These are phyloP conservation scores for Busseola fusca DNA, from an alignment of 2,888 invertebrate species.

Conservation along the genomic window DNA sequence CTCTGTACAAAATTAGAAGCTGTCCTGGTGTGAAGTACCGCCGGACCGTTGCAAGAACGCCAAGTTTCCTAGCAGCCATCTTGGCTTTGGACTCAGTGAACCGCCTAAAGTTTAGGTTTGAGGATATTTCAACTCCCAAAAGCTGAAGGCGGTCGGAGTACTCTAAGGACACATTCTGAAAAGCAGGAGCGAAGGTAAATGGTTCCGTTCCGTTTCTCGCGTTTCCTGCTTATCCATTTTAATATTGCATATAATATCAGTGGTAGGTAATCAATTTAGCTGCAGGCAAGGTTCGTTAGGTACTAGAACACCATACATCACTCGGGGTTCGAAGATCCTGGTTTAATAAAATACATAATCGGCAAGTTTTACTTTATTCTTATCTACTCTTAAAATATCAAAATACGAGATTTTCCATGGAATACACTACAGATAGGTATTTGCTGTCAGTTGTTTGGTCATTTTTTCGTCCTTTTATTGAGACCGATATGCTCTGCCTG, in stretches of 20 bases:
- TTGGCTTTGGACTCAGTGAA: no score
- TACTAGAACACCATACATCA: background rate
- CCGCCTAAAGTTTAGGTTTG: no score
- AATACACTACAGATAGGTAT: constrained; percentile 3
- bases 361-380: constrained; percentile 15
- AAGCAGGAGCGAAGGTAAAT: no score
- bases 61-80: no score
- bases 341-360: constrained; percentile 24
- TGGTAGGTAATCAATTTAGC: constrained; percentile 31
- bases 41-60: no score
- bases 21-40: no score
- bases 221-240: background rate
- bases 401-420: constrained; percentile 40
- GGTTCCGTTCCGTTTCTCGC: no score
- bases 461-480: constrained; percentile 16
- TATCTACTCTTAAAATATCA: constrained; percentile 15
- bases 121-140: no score
- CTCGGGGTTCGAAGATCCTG: background rate
- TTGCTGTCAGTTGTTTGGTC: background rate
- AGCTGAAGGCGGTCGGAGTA: no score
- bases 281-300: constrained; percentile 17
- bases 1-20: no score
- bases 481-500: constrained; percentile 57
- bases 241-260: background rate
- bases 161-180: no score